Conservation (phyloP, 2,888 invertebrate species). For the Sarcophaga carnaria region DNA sequence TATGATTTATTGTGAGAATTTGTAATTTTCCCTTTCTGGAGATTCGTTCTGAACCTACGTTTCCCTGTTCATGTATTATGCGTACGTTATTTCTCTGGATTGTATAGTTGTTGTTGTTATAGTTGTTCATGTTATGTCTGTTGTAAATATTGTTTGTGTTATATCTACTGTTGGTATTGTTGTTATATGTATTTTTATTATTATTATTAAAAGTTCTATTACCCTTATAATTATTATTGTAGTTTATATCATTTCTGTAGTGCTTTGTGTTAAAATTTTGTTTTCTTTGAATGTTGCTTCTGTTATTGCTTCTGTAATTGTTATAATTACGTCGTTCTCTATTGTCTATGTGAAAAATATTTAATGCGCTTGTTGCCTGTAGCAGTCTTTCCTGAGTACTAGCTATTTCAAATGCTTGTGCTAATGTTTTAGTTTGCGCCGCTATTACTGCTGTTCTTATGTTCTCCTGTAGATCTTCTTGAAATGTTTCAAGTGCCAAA, state of each 20-base stretch:
- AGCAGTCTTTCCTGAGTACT: background rate
- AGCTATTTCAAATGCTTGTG: constrained; percentile 13
- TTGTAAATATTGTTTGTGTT: background rate
- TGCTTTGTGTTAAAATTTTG: background rate
- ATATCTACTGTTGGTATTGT: background rate
- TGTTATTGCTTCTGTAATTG: background rate
- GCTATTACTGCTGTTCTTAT: constrained; percentile 10
- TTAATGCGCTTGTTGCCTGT: constrained; percentile 1
- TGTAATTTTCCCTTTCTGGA: background rate
- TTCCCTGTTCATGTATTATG: constrained; percentile 2
- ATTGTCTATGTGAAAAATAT: background rate
- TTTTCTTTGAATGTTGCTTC: background rate
- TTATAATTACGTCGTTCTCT: constrained; percentile 7
- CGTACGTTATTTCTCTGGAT: background rate
- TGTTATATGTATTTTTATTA: background rate
- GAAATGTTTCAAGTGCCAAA: background rate
- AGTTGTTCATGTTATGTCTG: background rate
- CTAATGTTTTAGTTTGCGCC: constrained; percentile 12
- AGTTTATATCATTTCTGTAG: background rate
- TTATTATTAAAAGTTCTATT: background rate
- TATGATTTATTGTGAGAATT: background rate
- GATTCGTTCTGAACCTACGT: background rate
- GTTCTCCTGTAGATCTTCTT: background rate
- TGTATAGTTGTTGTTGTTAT: background rate
- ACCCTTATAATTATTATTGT: background rate